phyloP scores from a whole-genome alignment of 2,888 invertebrate species.

The Oligia latruncula region DNA sequence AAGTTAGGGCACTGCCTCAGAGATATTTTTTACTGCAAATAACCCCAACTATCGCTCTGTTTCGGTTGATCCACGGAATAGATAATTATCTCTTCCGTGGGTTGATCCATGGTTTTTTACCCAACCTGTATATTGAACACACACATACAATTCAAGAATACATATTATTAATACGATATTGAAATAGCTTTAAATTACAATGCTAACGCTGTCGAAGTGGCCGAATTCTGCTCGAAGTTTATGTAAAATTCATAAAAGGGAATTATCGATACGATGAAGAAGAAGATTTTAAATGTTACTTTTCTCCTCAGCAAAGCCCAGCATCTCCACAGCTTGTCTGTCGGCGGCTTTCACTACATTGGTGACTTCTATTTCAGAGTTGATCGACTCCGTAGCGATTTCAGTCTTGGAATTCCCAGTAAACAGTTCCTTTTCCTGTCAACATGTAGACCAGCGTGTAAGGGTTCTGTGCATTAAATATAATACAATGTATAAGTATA shows the following conservation, averaged over 20 bases:
- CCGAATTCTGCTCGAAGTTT: background rate
- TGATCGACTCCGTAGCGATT: background rate
- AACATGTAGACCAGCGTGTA: background rate
- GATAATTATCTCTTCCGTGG: too few relatives aligned
- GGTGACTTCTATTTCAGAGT: background rate
- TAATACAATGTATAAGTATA: background rate
- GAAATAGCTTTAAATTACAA: background rate
- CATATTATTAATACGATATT: background rate
- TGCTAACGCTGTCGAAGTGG: background rate
- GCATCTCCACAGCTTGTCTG: slow-evolving; percentile 71
- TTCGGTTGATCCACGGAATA: too few relatives aligned
- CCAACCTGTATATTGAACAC: too few relatives aligned
- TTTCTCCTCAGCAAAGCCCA: slow-evolving; percentile 42
- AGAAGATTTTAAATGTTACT: background rate
- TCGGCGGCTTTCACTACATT: slow-evolving; percentile 37
- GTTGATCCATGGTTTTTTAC: too few relatives aligned
- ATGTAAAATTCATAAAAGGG: background rate
- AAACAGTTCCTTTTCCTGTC: background rate
- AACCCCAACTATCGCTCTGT: too few relatives aligned
- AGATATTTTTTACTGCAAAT: too few relatives aligned
- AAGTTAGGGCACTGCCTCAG: too few relatives aligned
- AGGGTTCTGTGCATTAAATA: background rate
- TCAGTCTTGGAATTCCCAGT: slow-evolving; percentile 7
- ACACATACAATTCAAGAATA: background rate
- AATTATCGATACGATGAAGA: background rate